Conservation (phyloP, 2,113 vertebrate species). For the Actenoides lindsayi region DNA sequence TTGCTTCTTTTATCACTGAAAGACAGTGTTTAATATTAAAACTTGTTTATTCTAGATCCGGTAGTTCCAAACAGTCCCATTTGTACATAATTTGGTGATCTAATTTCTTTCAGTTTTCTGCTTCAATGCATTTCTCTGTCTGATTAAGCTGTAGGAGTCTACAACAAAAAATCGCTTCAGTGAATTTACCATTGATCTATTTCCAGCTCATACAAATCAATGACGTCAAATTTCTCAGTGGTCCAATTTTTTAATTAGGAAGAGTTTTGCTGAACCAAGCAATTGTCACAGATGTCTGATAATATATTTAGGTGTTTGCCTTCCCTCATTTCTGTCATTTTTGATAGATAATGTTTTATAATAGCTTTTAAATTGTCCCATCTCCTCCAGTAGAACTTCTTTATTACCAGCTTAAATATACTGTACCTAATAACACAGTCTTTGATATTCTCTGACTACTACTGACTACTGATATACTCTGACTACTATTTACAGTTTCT, state of each 20-base stretch:
- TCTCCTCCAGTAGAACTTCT: neutral
- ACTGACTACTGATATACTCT: neutral
- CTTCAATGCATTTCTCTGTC: neutral
- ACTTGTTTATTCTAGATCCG: neutral
- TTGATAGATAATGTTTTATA: neutral
- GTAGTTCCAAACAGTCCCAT: neutral
- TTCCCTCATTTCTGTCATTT: slow-evolving; percentile 13
- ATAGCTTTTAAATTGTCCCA: neutral
- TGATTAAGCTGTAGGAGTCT: neutral
- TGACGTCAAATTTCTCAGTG: slow-evolving; percentile 14
- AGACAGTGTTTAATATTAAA: neutral
- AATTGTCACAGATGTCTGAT: neutral
- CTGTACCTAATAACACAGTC: neutral
- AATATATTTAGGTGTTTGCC: slow-evolving; percentile 6
- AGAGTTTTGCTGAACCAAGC: slow-evolving; percentile 41
- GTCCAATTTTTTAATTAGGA: neutral
- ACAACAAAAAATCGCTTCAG: neutral
- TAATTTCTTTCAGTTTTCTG: neutral
- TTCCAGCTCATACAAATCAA: neutral
- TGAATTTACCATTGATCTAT: neutral
- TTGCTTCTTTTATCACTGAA: neutral
- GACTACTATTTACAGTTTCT: slow-evolving; percentile 15
- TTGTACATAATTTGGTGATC: neutral
- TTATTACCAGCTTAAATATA: slow-evolving; percentile 13
- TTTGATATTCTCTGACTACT: slow-evolving; percentile 12